These are phyloP conservation scores for Chaitophorus viminalis DNA, from an alignment of 2,888 invertebrate genomes.

Conservation along the genomic window DNA sequence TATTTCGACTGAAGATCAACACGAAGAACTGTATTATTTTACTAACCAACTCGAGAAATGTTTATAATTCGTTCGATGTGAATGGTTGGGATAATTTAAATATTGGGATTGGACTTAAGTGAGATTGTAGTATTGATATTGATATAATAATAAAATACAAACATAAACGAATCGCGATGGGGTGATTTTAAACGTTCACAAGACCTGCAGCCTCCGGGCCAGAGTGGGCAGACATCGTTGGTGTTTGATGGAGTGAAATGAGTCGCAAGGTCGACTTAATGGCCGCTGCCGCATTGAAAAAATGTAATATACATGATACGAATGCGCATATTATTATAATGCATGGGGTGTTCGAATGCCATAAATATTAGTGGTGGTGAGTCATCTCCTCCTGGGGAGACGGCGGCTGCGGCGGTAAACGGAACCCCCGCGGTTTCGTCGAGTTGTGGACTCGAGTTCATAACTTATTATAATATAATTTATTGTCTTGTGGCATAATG, in stretches of 20 bases:
- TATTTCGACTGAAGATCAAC: too few relatives aligned
- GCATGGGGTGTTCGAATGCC: constrained; percentile 36
- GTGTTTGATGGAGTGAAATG: constrained; percentile 45
- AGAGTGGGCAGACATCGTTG: background rate
- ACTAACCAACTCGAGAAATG: too few relatives aligned
- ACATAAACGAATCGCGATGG: background rate
- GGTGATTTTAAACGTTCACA: background rate
- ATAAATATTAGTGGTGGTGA: constrained; percentile 50
- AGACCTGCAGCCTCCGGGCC: background rate
- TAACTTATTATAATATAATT: background rate
- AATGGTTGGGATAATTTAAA: background rate
- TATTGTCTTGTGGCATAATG: background rate
- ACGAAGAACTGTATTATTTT: too few relatives aligned
- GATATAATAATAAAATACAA: background rate
- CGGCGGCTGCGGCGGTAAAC: background rate
- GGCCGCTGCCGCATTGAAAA: constrained; percentile 11
- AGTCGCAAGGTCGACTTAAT: constrained; percentile 32
- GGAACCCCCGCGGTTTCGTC: constrained; percentile 45
- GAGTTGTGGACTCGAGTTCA: background rate
- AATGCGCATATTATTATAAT: background rate
- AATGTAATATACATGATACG: background rate
- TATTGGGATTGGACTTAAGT: background rate
- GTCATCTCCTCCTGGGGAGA: constrained; percentile 14
- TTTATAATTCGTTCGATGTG: too few relatives aligned
- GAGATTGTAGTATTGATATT: background rate